These are phyloP conservation scores for Augochlorella aurata DNA, from an alignment of 2,888 invertebrate genomes.

Conservation along the genomic window DNA sequence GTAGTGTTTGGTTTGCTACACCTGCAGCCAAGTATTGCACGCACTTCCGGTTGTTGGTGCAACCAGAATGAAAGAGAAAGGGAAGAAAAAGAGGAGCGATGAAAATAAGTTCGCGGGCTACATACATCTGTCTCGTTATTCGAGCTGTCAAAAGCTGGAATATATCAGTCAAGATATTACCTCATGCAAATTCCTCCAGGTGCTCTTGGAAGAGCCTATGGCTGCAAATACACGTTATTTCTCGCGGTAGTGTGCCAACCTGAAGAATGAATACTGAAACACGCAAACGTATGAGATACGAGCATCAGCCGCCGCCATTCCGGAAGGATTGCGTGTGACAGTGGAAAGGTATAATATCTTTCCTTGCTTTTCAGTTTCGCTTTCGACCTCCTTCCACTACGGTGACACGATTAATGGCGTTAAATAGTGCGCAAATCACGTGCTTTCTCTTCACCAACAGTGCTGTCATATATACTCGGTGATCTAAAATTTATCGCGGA, in stretches of 20 bases:
- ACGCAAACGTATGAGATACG: constrained; percentile 55
- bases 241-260: not conserved
- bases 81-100: constrained; percentile 30
- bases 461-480: not conserved
- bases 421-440: constrained; percentile 34
- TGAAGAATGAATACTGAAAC: constrained; percentile 24
- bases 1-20: too few species aligned
- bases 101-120: constrained; percentile 73
- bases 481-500: not conserved
- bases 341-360: constrained; percentile 52
- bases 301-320: constrained; percentile 28
- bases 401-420: constrained; percentile 26
- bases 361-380: constrained; percentile 36
- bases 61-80: not conserved
- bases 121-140: constrained; percentile 63
- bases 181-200: constrained; percentile 75
- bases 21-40: not conserved
- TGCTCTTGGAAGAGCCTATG: constrained; percentile 42
- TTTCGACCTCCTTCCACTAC: constrained; percentile 27
- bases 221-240: constrained; percentile 5
- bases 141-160: constrained; percentile 45
- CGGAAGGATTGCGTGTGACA: constrained; percentile 22
- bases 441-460: not conserved
- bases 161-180: constrained; percentile 78
- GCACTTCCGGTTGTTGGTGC: not conserved